Evolutionary conservation across 2,888 invertebrate species (phyloP).

Genomic region (Zeuzera pyrina): DNA sequence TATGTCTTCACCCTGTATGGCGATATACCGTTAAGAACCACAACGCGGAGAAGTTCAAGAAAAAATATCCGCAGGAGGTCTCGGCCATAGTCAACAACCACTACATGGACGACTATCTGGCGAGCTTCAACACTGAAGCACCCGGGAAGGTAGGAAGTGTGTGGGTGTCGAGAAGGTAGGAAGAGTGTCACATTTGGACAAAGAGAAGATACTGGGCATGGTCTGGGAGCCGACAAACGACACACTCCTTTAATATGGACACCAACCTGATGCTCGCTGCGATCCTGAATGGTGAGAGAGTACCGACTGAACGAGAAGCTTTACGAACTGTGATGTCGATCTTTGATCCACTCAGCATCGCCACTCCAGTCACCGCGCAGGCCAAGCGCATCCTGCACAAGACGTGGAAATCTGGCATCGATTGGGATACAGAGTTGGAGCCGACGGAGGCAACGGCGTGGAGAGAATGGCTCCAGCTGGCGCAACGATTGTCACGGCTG

Average conservation of each 20-base stretch:
- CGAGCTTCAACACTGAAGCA: not conserved
- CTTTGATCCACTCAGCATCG: conserved; percentile 22
- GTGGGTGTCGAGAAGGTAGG: not conserved
- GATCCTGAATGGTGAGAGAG: too few species aligned
- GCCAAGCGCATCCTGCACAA: not conserved
- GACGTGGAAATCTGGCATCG: not conserved
- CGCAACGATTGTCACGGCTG: too few species aligned
- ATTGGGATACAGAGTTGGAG: too few species aligned
- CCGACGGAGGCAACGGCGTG: too few species aligned
- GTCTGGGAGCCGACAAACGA: conserved; percentile 15
- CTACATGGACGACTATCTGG: conserved; percentile 2
- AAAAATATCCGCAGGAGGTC: conserved; percentile 1
- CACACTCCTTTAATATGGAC: conserved; percentile 12
- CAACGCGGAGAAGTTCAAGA: conserved; percentile 14
- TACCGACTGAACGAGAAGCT: conserved; percentile 17
- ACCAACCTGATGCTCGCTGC: conserved; percentile 7
- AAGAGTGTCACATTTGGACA: conserved; percentile 3
- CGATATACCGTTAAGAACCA: conserved; percentile 19
- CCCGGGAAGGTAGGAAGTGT: too few species aligned
- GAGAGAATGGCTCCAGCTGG: too few species aligned
- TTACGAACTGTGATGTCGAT: conserved; percentile 14
- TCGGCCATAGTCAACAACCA: not conserved
- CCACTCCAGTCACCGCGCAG: conserved; percentile 15
- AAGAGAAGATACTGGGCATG: conserved; percentile 16
- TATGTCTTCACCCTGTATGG: conserved; percentile 18